Conservation (phyloP, 1,140 invertebrate genomes). For the Mamestra configurata region DNA sequence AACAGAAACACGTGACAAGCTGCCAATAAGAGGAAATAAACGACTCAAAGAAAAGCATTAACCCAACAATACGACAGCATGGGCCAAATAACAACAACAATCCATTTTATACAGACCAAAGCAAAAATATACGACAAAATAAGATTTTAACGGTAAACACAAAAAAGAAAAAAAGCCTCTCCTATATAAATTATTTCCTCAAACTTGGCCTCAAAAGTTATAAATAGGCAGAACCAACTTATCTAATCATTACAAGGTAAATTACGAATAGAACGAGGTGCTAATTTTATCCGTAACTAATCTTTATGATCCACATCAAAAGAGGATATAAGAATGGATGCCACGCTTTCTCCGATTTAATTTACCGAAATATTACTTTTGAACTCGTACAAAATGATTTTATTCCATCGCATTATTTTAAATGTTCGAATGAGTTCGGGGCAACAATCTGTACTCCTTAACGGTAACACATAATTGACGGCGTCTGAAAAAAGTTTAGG, state of each 20-base stretch:
- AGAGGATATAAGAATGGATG: slow-evolving; percentile 25
- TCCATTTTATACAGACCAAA: background rate
- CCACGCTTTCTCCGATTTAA: slow-evolving; percentile 38
- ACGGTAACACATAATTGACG: slow-evolving; percentile 85
- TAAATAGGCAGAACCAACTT: slow-evolving; percentile 26
- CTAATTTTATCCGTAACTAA: slow-evolving; percentile 43
- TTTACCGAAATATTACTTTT: slow-evolving; percentile 31
- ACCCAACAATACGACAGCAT: slow-evolving; percentile 5
- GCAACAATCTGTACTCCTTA: slow-evolving; percentile 73
- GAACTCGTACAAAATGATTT: slow-evolving; percentile 25
- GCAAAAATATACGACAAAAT: slow-evolving; percentile 27
- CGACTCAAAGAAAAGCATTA: background rate
- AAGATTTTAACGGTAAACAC: slow-evolving; percentile 32
- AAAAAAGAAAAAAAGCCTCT: slow-evolving; percentile 8
- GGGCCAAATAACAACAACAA: slow-evolving; percentile 27
- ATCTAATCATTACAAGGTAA: slow-evolving; percentile 43
- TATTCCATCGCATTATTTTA: slow-evolving; percentile 31
- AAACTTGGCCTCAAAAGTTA: slow-evolving; percentile 34
- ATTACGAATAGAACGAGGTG: slow-evolving; percentile 39
- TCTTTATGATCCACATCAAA: slow-evolving; percentile 41
- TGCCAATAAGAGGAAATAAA: slow-evolving; percentile 27
- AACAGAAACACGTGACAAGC: slow-evolving; percentile 21
- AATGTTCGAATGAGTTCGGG: slow-evolving; percentile 37
- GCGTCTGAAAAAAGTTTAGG: slow-evolving; percentile 76
- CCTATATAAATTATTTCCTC: slow-evolving; percentile 29